Conservation (phyloP, 2,113 vertebrate genomes). For the Scopus umbretta region DNA sequence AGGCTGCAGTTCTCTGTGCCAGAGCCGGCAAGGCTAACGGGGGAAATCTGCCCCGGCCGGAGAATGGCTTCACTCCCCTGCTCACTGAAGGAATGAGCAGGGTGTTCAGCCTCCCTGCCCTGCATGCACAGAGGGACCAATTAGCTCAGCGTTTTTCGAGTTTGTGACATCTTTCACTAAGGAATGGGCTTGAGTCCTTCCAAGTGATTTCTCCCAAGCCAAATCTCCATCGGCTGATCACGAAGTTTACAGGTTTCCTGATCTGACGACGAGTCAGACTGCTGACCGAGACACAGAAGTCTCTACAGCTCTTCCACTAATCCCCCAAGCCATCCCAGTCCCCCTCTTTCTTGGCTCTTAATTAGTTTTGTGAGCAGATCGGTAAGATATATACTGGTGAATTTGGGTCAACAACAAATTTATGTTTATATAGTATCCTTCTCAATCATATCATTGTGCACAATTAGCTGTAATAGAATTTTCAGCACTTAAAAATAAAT, state of each 20-base stretch:
- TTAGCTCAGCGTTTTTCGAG: rapidly evolving
- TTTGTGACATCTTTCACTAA: not conserved
- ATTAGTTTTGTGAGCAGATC: not conserved
- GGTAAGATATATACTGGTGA: not conserved
- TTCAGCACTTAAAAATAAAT: slow-evolving; percentile 28
- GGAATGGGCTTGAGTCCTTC: not conserved
- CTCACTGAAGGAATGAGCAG: not conserved
- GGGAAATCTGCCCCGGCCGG: not conserved
- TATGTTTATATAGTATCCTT: not conserved
- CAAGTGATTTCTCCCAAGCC: not conserved
- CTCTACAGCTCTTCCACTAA: not conserved
- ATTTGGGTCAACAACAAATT: not conserved
- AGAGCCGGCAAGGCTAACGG: not conserved
- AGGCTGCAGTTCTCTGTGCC: not conserved
- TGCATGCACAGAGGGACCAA: not conserved
- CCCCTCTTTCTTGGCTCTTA: not conserved
- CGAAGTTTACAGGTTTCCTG: not conserved
- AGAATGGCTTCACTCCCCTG: not conserved
- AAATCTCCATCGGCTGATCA: not conserved
- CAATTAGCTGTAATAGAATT: slow-evolving; percentile 29
- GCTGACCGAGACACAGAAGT: not conserved
- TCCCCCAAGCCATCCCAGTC: not conserved
- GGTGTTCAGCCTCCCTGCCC: not conserved
- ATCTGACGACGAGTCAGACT: not conserved
- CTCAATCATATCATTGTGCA: not conserved